Conservation (phyloP, 2,113 vertebrate genomes). For the Sinosuthora webbiana region DNA sequence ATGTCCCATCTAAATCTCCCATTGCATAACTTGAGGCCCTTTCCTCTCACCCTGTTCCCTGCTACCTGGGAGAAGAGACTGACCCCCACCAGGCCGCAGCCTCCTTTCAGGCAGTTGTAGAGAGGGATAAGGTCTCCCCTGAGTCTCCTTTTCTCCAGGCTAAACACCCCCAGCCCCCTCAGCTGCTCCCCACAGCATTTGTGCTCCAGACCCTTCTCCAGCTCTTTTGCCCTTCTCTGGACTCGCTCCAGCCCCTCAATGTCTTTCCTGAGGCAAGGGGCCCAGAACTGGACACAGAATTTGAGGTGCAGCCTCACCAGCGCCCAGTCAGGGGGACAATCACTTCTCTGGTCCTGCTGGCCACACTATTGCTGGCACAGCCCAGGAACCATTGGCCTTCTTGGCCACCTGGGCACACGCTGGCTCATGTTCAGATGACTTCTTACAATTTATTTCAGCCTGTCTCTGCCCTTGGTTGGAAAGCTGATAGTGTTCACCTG, state of each 20-base stretch:
- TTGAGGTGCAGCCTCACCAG: neutral
- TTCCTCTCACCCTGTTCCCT: neutral
- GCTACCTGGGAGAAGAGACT: neutral
- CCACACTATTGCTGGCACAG: neutral
- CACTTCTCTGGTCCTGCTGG: neutral
- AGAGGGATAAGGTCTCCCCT: neutral
- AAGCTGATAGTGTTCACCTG: neutral
- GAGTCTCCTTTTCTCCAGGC: neutral
- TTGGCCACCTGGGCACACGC: neutral
- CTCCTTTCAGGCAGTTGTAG: neutral
- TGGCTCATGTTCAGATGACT: neutral
- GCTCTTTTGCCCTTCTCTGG: neutral
- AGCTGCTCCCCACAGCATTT: neutral
- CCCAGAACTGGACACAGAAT: neutral
- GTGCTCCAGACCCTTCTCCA: neutral
- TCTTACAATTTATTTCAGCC: neutral
- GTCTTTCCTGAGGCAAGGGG: neutral
- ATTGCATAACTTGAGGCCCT: neutral
- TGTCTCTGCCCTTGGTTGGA: neutral
- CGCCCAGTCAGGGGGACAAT: rapidly evolving
- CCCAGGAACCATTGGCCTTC: neutral
- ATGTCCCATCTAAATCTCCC: neutral
- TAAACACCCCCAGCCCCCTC: neutral
- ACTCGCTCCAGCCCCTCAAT: rapidly evolving
- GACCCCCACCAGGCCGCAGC: neutral